Evolutionary conservation across 1,140 invertebrate genomes (phyloP), one percentile per base, ranked within the genome.

Genomic region (Caenorhabditis inopinata): DNA sequence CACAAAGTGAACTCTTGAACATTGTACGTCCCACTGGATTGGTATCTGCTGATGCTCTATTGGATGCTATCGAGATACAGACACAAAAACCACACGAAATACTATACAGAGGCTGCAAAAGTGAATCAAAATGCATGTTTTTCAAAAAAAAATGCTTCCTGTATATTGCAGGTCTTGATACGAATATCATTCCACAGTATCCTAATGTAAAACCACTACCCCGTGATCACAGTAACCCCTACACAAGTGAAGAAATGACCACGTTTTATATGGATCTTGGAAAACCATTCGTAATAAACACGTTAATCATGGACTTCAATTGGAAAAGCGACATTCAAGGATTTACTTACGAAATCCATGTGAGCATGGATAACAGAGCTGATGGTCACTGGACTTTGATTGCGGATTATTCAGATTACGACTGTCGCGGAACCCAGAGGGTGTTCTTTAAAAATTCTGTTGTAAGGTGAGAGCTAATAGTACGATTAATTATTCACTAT

Each of bases 261-360:
- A 46, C 18, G 32, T 79, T 80, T 46, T 47, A 49, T 46, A 53
- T 86, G 25, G 38, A 85, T 53, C 73, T 85, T 14, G 85, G 83
- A 16, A 80, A 81, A 6, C 75, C 85, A 1, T 86, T 83, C 74
- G 86, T 85, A 16, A 74, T 86, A 14, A 85, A 85, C 47, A 76
- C 75, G 38, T 45, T 85, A 85, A n/a, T 21, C 14, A 74, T 62
- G 83, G 32, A 53, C 42, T 45, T 74, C 83, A 47, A 23, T 75
- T 29, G 85, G 58, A 68, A 86, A 38, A 21, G 68, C 38, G 80
- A 82, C 16, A 80, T 85, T 47, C 45, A 83, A 14, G 51, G 77
- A n/a, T 85, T 98, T 90, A 96, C 95, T 0, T 99, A 98, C 89
- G 97, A 93, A 87, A 93, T 99, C 80, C 96, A 98, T 89, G 94